phyloP scores from a whole-genome alignment of 2,113 vertebrate species.

The Catagonus wagneri region DNA sequence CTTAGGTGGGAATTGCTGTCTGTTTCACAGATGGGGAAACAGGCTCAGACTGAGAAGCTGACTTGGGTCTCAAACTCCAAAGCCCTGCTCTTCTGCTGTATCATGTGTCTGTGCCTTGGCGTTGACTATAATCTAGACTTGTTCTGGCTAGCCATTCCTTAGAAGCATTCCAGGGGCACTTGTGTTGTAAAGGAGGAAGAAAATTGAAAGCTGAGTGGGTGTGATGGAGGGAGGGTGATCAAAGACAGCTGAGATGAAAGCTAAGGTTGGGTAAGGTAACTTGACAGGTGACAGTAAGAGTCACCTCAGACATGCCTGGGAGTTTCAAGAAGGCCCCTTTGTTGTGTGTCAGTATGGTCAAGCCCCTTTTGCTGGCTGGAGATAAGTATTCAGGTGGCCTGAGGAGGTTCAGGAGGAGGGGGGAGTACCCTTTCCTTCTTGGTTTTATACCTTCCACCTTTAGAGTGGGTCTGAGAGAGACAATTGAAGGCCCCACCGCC shows the following conservation, averaged over 20 bases:
- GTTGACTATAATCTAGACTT: not conserved
- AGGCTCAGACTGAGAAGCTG: not conserved
- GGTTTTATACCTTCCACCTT: not conserved
- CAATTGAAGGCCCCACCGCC: not conserved
- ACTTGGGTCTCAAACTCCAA: not conserved
- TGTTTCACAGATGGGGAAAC: not conserved
- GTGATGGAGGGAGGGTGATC: not conserved
- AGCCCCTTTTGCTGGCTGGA: not conserved
- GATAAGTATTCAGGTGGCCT: not conserved
- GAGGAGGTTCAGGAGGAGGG: accelerated
- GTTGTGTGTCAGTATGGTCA: not conserved
- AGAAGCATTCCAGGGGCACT: not conserved
- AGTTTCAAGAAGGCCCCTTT: conserved; percentile 5
- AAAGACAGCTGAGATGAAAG: not conserved
- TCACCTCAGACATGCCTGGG: not conserved
- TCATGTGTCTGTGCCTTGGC: not conserved
- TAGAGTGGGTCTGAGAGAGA: not conserved
- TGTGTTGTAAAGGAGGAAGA: conserved; percentile 22
- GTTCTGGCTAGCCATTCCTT: not conserved
- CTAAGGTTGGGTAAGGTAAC: not conserved
- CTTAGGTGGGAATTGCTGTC: not conserved
- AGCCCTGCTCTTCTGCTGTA: not conserved
- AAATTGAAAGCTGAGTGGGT: not conserved
- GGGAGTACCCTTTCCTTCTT: not conserved
- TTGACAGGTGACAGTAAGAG: not conserved